Evolutionary conservation across 2,113 vertebrate genomes (phyloP), one percentile per base, ranked within the genome.

Genomic region (Beaufortia kweichowensis): DNA sequence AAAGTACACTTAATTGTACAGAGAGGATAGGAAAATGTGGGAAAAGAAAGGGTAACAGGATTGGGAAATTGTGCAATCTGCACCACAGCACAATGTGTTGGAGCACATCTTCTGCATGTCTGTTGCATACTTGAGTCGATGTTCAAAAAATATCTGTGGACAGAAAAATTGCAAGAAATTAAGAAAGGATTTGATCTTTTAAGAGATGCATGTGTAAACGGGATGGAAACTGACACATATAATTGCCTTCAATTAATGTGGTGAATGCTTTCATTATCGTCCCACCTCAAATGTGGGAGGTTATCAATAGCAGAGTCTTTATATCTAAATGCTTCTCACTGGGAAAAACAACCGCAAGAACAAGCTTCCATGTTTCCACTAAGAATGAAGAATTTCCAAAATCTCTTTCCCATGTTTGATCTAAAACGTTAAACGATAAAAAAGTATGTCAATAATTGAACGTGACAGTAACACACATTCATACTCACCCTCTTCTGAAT

Each of bases 391-490:
- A 66, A 41, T 65, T 65, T 35, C 21, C 35, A 7, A 66, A 11
- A 66, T 26, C 9, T 66, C 41, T 26, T 10, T 66, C 64, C 14
- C 7, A 28, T 46, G 64, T 48, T 28, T 46, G 41, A 66, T 48
- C 64, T 66, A 24, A 15, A 66, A 66, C 29, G 64, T 28, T 29
- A 19, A 24, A 48, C 41, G 5, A 48, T 66, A 28, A 48, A 48
- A 66, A 19, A 66, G 17, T 8, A 15, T 28, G 17, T 66, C 4
- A 8, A 66, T 48, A 66, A 66, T 19, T 48, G 41, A 66, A 29
- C 24, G 29, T 48, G 41, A 66, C 39, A 66, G 64, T 66, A 26
- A 66, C 39, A 26, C 62, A 48, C 23, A 66, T 66, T 48, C 64
- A 48, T 43, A 28, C 26, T 66, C 15, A 2, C 8, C 11, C 41